Conservation (phyloP, 2,113 vertebrate genomes). For the Ailuropoda melanoleuca region DNA sequence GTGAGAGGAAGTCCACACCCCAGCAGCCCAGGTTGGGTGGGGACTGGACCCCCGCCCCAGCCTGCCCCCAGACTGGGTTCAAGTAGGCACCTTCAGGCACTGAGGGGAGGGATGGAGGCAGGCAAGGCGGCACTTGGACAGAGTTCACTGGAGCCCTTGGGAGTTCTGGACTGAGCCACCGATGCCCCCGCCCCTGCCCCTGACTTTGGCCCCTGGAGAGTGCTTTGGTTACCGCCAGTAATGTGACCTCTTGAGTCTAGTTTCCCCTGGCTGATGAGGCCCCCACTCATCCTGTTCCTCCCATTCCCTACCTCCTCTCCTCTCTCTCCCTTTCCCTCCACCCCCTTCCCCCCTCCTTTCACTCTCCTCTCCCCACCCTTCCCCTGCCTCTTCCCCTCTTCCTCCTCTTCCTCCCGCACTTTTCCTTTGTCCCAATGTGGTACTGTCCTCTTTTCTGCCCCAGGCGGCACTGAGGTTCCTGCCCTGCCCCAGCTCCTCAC, state of each 20-base stretch:
- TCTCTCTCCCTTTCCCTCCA: too few relatives aligned
- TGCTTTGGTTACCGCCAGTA: conserved; percentile 1
- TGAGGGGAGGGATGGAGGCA: not conserved
- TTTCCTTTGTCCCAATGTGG: not conserved
- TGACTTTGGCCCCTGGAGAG: not conserved
- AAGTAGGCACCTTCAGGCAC: not conserved
- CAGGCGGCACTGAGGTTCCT: not conserved
- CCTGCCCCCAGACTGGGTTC: not conserved
- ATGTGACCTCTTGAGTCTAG: conserved; percentile 17
- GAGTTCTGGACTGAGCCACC: not conserved
- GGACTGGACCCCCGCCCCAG: not conserved
- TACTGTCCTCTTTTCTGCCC: not conserved
- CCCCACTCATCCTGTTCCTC: not conserved
- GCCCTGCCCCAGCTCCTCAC: too few relatives aligned
- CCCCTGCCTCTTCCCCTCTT: not conserved
- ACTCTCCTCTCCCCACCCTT: too few relatives aligned
- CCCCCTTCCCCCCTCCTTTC: too few relatives aligned
- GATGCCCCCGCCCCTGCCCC: accelerated
- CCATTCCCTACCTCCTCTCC: too few relatives aligned
- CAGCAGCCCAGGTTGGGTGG: not conserved
- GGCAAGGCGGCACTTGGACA: too few relatives aligned
- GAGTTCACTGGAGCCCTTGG: not conserved
- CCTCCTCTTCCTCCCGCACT: not conserved
- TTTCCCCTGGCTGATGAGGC: not conserved
- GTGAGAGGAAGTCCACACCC: not conserved